Evolutionary conservation across 2,113 vertebrate genomes (phyloP).

Genomic region (Campylomormyrus tamandua): DNA sequence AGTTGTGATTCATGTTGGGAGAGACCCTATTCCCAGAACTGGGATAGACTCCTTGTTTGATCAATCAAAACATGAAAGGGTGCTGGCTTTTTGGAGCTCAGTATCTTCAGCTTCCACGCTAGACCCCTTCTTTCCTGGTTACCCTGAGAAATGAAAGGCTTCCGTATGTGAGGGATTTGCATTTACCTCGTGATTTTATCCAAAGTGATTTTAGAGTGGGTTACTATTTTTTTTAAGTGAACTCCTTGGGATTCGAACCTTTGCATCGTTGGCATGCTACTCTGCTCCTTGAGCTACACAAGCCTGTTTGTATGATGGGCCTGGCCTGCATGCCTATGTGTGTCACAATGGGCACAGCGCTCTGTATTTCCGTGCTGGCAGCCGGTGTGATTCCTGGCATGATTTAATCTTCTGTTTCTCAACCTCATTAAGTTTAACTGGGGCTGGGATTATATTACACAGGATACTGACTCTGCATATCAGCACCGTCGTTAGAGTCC

Average conservation of each 20-base stretch:
- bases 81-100: not conserved
- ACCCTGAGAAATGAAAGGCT: not conserved
- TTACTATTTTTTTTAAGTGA: not conserved
- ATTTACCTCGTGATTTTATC: not conserved
- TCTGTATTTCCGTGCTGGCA: not conserved
- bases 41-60: not conserved
- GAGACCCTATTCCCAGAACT: not conserved
- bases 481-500: not conserved
- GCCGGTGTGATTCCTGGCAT: not conserved
- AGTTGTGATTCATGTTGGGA: not conserved
- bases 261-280: not conserved
- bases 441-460: not conserved
- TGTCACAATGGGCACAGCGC: not conserved
- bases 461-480: constrained; percentile 5
- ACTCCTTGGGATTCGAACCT: not conserved
- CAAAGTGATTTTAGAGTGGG: not conserved
- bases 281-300: not conserved
- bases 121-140: not conserved
- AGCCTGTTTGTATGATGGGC: not conserved
- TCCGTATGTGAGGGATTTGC: not conserved
- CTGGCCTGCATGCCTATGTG: not conserved
- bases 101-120: not conserved
- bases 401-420: not conserved
- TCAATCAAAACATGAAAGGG: not conserved
- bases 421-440: not conserved